A percentile compares a stretch with the other conserved stretches of the same genome.
Conservation (phyloP, 2,113 vertebrate species). For the Catharus fuscescens region DNA sequence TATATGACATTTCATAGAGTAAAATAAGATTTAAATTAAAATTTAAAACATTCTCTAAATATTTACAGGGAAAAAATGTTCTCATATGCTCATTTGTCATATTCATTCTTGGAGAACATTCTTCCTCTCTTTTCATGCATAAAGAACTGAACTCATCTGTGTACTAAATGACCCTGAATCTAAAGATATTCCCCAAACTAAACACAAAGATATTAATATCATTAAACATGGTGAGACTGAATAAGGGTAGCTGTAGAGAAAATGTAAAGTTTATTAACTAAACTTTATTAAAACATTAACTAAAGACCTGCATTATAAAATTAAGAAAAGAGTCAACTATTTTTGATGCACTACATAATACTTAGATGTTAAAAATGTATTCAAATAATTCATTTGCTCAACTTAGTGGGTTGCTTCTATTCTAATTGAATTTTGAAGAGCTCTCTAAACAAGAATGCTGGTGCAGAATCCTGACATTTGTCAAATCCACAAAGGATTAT, state of each 20-base stretch:
- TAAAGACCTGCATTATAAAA: not conserved
- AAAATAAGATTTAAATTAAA: not conserved
- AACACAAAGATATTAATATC: not conserved
- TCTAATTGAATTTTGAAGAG: slow-evolving; percentile 33
- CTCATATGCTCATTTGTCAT: not conserved
- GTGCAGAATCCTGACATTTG: slow-evolving; percentile 50
- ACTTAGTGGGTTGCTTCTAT: slow-evolving; percentile 16
- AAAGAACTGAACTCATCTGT: not conserved
- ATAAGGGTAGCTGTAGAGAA: not conserved
- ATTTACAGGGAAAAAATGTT: not conserved
- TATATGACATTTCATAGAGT: not conserved
- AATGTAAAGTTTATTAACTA: not conserved
- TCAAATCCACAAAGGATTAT: slow-evolving; percentile 66
- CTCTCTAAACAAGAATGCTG: slow-evolving; percentile 37
- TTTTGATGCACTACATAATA: not conserved
- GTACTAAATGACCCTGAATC: not conserved
- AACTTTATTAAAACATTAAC: not conserved
- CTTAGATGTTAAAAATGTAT: not conserved
- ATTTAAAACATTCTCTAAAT: not conserved
- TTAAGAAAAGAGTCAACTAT: not conserved
- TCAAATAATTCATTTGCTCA: slow-evolving; percentile 27
- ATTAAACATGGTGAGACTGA: not conserved
- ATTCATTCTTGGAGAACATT: not conserved
- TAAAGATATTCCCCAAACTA: not conserved
- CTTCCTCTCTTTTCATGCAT: not conserved